Conservation (phyloP, 2,888 invertebrate species). For the Homarus gammarus region DNA sequence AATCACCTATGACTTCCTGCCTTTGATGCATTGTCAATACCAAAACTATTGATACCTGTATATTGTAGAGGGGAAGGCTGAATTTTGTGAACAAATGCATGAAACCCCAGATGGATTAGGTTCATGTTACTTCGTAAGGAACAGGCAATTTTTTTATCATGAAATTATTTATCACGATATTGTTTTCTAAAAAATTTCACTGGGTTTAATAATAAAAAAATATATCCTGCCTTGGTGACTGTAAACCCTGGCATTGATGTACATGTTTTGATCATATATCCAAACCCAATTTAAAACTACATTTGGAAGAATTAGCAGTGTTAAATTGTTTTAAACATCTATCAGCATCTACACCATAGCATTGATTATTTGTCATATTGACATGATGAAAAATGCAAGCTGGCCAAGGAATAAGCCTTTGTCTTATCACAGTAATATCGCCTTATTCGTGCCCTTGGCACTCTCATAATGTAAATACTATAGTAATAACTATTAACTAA, state of each 20-base stretch:
- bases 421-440: conserved; percentile 2
- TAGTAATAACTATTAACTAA: conserved; percentile 19
- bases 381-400: conserved; percentile 1
- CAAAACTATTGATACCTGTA: background rate
- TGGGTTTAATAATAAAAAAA: too few species aligned
- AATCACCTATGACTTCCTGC: background rate
- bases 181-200: background rate
- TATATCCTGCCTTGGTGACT: too few species aligned
- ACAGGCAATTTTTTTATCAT: too few species aligned
- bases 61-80: too few species aligned
- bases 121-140: too few species aligned
- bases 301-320: background rate
- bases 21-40: background rate
- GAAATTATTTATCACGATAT: too few species aligned
- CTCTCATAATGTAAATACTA: conserved; percentile 30
- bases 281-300: background rate
- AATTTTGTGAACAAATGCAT: too few species aligned
- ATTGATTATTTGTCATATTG: background rate
- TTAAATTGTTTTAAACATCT: background rate
- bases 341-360: background rate
- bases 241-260: too few species aligned
- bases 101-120: too few species aligned
- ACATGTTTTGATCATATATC: background rate
- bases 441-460: conserved; percentile 36
- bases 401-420: background rate